Evolutionary conservation across 2,113 vertebrate genomes (phyloP).

Genomic region (Zosterops japonicus): DNA sequence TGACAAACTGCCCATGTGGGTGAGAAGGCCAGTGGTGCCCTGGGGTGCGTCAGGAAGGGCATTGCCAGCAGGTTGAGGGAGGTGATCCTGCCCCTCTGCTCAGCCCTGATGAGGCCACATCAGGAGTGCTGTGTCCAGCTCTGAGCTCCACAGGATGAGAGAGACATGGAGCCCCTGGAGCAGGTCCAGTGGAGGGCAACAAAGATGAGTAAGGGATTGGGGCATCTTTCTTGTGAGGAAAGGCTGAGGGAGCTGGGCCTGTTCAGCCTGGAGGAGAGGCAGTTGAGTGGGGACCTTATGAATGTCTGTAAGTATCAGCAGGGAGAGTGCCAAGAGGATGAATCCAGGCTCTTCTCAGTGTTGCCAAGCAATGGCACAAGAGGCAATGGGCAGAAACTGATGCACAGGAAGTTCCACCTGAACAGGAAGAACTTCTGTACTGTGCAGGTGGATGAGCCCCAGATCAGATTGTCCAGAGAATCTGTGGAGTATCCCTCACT

Average conservation of each 20-base stretch:
- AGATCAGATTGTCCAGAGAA: not conserved
- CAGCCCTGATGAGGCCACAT: not conserved
- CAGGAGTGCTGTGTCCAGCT: not conserved
- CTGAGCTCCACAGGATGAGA: not conserved
- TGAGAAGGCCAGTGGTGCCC: not conserved
- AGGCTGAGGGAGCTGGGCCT: not conserved
- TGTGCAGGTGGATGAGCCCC: not conserved
- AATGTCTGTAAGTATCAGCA: not conserved
- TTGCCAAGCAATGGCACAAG: not conserved
- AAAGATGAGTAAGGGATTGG: no score
- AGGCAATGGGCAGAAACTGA: not conserved
- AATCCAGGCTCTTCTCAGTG: rapidly evolving
- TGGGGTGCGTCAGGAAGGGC: not conserved
- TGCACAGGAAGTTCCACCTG: not conserved
- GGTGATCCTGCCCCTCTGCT: not conserved
- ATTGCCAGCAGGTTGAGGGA: not conserved
- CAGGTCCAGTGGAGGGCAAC: not conserved
- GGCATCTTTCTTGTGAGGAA: no score
- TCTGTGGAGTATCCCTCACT: not conserved
- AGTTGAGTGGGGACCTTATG: not conserved
- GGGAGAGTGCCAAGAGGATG: not conserved
- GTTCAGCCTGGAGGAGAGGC: not conserved
- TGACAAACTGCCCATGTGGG: not conserved
- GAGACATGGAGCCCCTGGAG: not conserved
- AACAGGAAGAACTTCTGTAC: not conserved